Conservation (phyloP, 2,888 invertebrate species). For the Eupelmus urozonus region DNA sequence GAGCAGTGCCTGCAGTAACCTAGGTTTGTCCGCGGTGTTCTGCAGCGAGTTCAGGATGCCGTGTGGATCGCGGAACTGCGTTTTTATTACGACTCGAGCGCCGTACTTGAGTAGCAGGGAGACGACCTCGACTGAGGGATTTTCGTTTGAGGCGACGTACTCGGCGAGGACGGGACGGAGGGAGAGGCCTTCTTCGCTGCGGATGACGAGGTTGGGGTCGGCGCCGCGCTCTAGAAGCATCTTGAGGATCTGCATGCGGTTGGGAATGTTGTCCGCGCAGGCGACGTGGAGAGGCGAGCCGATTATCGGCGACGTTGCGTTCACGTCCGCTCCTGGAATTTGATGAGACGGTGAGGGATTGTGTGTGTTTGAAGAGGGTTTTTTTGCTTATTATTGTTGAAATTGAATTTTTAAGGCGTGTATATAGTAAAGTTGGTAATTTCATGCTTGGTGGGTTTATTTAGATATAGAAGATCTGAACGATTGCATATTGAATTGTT, state of each 20-base stretch:
- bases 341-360: too few species aligned
- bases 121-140: conserved; percentile 83
- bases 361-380: too few species aligned
- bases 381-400: too few species aligned
- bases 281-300: conserved; percentile 91
- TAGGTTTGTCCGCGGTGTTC: conserved; percentile 79
- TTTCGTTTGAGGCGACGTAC: conserved; percentile 87
- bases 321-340: conserved; percentile 85
- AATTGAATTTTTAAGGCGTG: too few species aligned
- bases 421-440: too few species aligned
- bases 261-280: conserved; percentile 87
- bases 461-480: too few species aligned
- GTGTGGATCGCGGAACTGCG: conserved; percentile 90
- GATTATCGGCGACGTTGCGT: conserved; percentile 88
- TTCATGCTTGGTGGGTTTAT: too few species aligned
- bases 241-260: conserved; percentile 82
- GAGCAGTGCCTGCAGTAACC: conserved; percentile 82
- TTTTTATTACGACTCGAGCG: conserved; percentile 89
- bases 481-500: too few species aligned
- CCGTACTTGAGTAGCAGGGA: conserved; percentile 86
- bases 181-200: conserved; percentile 85
- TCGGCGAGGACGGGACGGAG: conserved; percentile 89
- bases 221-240: conserved; percentile 86
- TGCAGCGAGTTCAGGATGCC: conserved; percentile 89
- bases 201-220: conserved; percentile 87